phyloP scores from a whole-genome alignment of 2,888 invertebrate genomes.

The Syrista parreyssii region DNA sequence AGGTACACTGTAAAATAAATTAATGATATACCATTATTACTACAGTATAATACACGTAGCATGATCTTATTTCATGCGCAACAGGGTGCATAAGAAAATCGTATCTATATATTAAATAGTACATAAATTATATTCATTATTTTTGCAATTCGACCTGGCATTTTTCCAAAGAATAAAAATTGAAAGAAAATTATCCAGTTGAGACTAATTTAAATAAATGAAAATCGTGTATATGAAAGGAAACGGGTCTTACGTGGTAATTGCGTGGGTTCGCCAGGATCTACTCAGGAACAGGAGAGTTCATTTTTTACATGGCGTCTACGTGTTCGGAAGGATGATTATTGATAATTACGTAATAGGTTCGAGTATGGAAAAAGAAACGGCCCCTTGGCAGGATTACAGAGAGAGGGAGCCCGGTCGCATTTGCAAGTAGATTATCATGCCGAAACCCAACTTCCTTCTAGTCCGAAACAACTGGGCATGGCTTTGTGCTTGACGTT shows the following conservation, averaged over 20 bases:
- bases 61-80: background rate
- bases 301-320: constrained; percentile 11
- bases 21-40: background rate
- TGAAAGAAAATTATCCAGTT: background rate
- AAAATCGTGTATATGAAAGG: background rate
- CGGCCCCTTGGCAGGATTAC: constrained; percentile 1
- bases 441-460: constrained; percentile 47
- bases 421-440: constrained; percentile 55
- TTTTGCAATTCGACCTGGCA: background rate
- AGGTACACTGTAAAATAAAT: background rate
- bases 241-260: background rate
- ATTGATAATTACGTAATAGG: constrained; percentile 45
- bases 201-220: background rate
- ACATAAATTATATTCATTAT: background rate
- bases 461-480: constrained; percentile 52
- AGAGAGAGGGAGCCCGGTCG: constrained; percentile 21
- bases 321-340: constrained; percentile 27
- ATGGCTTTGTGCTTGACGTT: constrained; percentile 62
- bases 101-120: background rate
- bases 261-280: background rate
- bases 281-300: too few relatives aligned
- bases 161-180: background rate
- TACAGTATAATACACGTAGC: background rate
- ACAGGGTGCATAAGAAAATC: background rate
- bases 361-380: constrained; percentile 9